phyloP scores from a whole-genome alignment of 2,113 vertebrate genomes.

The Hippopotamus amphibius region DNA sequence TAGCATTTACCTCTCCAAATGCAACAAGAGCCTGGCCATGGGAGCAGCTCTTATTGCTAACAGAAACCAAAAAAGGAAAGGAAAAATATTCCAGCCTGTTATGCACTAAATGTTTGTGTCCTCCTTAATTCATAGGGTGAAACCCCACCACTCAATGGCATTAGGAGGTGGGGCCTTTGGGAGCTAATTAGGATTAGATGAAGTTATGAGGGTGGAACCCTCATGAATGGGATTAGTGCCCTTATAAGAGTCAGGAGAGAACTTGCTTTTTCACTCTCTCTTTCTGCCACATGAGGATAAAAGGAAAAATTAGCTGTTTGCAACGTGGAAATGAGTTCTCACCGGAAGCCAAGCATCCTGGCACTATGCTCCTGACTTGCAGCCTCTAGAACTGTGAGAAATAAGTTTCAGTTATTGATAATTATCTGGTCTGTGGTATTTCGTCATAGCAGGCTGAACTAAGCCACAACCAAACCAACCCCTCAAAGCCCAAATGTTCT shows the following conservation, averaged over 20 bases:
- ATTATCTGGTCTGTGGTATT: not conserved
- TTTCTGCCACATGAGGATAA: not conserved
- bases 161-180: not conserved
- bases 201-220: not conserved
- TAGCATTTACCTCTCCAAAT: not conserved
- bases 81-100: not conserved
- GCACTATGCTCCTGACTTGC: not conserved
- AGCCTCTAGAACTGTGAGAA: not conserved
- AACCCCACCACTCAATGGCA: not conserved
- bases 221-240: not conserved
- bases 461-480: not conserved
- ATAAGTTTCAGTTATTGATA: not conserved
- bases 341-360: not conserved
- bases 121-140: not conserved
- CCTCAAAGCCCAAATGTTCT: not conserved
- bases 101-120: too few species aligned
- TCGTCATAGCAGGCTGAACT: not conserved
- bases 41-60: not conserved
- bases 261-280: not conserved
- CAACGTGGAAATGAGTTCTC: not conserved
- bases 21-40: not conserved
- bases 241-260: not conserved
- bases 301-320: not conserved
- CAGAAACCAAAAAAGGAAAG: not conserved
- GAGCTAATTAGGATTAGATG: not conserved